Evolutionary conservation across 2,888 invertebrate genomes (phyloP).

Genomic region (Uropetala carovei): DNA sequence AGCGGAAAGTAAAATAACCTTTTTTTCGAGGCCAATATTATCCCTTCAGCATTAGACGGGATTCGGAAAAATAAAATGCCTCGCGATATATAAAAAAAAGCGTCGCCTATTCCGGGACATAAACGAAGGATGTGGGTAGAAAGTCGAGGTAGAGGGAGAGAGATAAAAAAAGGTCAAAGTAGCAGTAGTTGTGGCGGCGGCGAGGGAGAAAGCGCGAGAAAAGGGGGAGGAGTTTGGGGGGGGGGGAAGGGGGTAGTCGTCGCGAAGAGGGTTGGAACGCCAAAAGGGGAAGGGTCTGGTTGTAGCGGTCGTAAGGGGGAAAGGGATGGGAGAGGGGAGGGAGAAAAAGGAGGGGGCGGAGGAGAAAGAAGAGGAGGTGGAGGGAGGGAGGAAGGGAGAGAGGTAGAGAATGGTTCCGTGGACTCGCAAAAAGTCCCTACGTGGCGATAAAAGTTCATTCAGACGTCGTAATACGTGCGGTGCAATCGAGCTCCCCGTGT

Average conservation of each 20-base stretch:
- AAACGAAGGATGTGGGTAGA: conserved; percentile 11
- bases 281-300: neutral
- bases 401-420: conserved; percentile 32
- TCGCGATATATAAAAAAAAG: neutral
- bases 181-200: neutral
- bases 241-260: neutral
- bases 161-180: conserved; percentile 31
- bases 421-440: conserved; percentile 51
- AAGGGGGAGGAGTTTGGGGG: neutral
- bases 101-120: neutral
- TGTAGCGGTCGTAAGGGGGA: neutral
- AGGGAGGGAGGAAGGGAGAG: neutral
- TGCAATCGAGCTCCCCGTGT: neutral
- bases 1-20: neutral
- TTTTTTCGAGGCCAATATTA: neutral
- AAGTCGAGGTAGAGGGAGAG: neutral
- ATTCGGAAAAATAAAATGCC: neutral
- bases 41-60: neutral
- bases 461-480: conserved; percentile 56
- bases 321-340: neutral
- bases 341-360: neutral
- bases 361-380: neutral
- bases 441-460: conserved; percentile 59
- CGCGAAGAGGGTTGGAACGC: neutral
- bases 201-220: neutral